Evolutionary conservation across 2,113 vertebrate species (phyloP).

Genomic region (Xenus cinereus): DNA sequence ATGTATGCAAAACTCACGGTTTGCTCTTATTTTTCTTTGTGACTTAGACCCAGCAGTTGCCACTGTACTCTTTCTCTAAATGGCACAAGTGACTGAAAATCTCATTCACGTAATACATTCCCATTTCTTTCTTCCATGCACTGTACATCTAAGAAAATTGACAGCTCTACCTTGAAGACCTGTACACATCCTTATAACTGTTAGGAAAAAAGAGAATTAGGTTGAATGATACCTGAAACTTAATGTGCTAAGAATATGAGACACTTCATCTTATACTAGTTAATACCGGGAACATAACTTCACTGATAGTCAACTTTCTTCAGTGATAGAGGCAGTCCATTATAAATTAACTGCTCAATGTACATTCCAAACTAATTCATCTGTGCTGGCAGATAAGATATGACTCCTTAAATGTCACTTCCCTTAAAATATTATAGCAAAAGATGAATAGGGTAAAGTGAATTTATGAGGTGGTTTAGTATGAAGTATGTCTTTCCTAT

Average conservation of each 20-base stretch:
- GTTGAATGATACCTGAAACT: constrained; percentile 14
- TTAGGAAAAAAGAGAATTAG: background rate
- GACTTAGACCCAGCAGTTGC: background rate
- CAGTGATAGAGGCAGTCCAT: background rate
- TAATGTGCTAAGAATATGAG: background rate
- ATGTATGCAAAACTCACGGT: background rate
- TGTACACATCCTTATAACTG: background rate
- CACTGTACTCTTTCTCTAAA: background rate
- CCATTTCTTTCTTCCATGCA: background rate
- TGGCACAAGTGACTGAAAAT: background rate
- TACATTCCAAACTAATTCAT: constrained; percentile 30
- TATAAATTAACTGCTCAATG: constrained; percentile 25
- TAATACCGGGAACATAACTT: background rate
- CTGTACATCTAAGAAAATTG: background rate
- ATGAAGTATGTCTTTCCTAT: background rate
- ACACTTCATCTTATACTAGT: background rate
- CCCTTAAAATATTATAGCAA: constrained; percentile 42
- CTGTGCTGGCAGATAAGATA: constrained; percentile 45
- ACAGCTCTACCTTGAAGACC: background rate
- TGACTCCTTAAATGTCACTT: constrained; percentile 41
- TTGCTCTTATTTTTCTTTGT: background rate
- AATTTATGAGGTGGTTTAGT: constrained; percentile 40
- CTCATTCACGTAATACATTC: background rate
- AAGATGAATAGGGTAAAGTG: constrained; percentile 14
- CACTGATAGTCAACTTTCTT: background rate